Evolutionary conservation across 2,113 vertebrate species (phyloP), one percentile per base, ranked within the genome.

Genomic region (Cavia porcellus): DNA sequence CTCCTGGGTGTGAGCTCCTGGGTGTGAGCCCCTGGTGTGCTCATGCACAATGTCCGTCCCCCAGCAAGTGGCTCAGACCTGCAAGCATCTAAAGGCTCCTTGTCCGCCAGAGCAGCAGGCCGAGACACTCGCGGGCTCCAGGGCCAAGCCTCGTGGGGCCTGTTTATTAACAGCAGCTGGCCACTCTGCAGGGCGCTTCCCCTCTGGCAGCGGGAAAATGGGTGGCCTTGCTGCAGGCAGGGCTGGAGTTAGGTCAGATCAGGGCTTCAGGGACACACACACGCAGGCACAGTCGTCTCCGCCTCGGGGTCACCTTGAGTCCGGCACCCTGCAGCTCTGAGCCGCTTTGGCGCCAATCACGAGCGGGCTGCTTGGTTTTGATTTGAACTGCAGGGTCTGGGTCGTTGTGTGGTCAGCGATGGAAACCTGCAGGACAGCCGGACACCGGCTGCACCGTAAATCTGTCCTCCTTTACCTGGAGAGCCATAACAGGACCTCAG

Each of bases 101-200:
- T 35, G 12, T 66, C 14, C 62, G 4, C 10, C 4, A 66, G 10
- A 66, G 64, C 5, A 4, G 12, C 25, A 3, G 30, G 64, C 64
- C 14, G 64, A 15, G 14, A 12, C 4, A 13, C 12, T 6, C 1
- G 64, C 12, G 5, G 64, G 64, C 5, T 35, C 30, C 14, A 15
- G 30, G 30, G 15, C 14, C 12, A 13, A 3, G 64, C 64, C 64
- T 13, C 28, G 13, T 14, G 0, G 24, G 28, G 24, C 22, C 59
- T 7, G 22, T 70, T 70, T 20, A 70, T 70, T 17, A 70, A 3
- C 2, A 3, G 15, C 32, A 35, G 68, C 35, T n/a, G 32, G 7
- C 15, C 2, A 1, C 15, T 1, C 0, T 70, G 6, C 35, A 70
- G 8, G 1, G 1, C 20, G 68, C 0, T 9, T 35, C 32, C n/a